Percentiles rank a stretch among this genome's conserved stretches.
Conservation (phyloP, 2,888 invertebrate species). For the Xylocampa areola region DNA sequence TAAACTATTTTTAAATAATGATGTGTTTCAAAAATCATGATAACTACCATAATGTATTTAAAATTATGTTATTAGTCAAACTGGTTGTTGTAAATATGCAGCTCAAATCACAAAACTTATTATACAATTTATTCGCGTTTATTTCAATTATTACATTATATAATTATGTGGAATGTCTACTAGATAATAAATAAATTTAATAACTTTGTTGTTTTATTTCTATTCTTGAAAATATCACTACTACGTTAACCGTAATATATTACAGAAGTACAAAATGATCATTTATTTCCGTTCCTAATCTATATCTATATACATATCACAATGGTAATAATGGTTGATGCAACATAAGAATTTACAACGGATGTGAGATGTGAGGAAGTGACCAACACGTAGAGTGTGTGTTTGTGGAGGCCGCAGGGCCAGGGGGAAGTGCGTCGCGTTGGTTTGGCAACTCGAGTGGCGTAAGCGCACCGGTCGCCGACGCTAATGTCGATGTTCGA, state of each 20-base stretch:
- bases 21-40: constrained; percentile 20
- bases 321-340: constrained; percentile 8
- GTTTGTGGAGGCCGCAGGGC: constrained; percentile 29
- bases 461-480: constrained; percentile 76
- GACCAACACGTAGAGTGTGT: constrained; percentile 36
- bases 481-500: constrained; percentile 58
- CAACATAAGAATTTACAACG: constrained; percentile 32
- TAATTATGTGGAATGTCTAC: constrained; percentile 21
- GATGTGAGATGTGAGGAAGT: constrained; percentile 47
- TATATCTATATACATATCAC: too few relatives aligned
- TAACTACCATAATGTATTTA: background rate
- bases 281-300: background rate
- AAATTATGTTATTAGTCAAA: constrained; percentile 3
- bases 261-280: too few relatives aligned
- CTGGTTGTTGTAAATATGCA: constrained; percentile 26
- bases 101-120: constrained; percentile 6
- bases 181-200: constrained; percentile 27
- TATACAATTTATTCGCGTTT: constrained; percentile 19
- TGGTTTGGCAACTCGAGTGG: constrained; percentile 82
- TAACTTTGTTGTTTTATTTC: constrained; percentile 5
- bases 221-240: too few relatives aligned
- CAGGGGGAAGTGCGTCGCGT: constrained; percentile 58
- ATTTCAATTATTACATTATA: constrained; percentile 27
- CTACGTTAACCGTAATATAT: too few relatives aligned
- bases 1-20: constrained; percentile 13